Evolutionary conservation across 1,140 invertebrate species (phyloP).

Genomic region (Drosophila bocki): DNA sequence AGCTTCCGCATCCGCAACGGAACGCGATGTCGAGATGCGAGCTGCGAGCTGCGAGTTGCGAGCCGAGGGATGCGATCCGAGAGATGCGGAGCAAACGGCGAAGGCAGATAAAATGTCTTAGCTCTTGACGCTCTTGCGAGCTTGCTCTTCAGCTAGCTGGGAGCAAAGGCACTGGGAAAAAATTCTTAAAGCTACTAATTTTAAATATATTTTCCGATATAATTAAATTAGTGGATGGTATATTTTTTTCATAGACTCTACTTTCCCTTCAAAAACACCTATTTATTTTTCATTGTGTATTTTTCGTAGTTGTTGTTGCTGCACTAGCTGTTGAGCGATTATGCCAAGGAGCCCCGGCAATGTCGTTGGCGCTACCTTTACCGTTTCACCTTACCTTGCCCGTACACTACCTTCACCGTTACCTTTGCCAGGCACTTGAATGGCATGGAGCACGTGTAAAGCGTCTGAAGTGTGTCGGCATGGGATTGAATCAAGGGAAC

Average conservation of each 20-base stretch:
- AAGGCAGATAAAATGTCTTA: conserved; percentile 80
- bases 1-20: conserved; percentile 81
- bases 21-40: conserved; percentile 56
- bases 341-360: conserved; percentile 70
- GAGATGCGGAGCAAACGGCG: conserved; percentile 21
- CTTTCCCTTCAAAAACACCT: neutral
- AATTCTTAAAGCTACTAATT: neutral
- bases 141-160: conserved; percentile 14
- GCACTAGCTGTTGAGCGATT: conserved; percentile 69
- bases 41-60: conserved; percentile 3
- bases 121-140: conserved; percentile 42
- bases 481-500: conserved; percentile 69
- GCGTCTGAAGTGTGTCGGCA: conserved; percentile 78
- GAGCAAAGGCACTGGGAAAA: neutral
- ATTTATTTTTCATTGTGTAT: conserved; percentile 10
- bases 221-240: too few species aligned
- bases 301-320: conserved; percentile 30
- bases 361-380: conserved; percentile 39
- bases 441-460: conserved; percentile 77
- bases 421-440: conserved; percentile 60
- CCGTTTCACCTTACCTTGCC: conserved; percentile 12
- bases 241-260: too few species aligned
- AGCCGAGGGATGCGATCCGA: conserved; percentile 14
- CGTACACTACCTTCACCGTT: neutral
- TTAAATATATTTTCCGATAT: too few species aligned